phyloP scores from a whole-genome alignment of 2,113 vertebrate species.

The Crotalus helleri region DNA sequence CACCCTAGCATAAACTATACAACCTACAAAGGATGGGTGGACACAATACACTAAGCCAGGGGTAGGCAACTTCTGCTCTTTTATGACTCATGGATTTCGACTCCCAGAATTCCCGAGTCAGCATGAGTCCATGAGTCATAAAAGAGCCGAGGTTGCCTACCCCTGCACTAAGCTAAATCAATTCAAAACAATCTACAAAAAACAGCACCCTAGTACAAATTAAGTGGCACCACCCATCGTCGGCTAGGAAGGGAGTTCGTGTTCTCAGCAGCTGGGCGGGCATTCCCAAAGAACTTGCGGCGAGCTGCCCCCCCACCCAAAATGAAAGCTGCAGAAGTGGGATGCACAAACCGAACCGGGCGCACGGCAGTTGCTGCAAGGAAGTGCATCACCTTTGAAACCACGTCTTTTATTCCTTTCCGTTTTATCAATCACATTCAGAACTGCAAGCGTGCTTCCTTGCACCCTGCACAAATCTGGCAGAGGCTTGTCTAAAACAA shows the following conservation, averaged over 20 bases:
- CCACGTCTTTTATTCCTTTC: background rate
- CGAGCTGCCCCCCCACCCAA: background rate
- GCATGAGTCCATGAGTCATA: too few species aligned
- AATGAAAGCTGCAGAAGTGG: background rate
- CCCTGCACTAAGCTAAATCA: too few species aligned
- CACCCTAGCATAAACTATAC: background rate
- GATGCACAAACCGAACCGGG: fast-evolving
- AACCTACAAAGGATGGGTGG: background rate
- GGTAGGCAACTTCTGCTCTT: too few species aligned
- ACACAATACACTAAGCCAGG: background rate
- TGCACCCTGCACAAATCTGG: too few species aligned
- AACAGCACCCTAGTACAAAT: background rate
- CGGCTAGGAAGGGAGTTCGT: background rate
- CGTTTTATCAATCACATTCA: background rate
- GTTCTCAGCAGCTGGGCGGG: background rate
- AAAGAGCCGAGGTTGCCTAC: too few species aligned
- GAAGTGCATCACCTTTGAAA: background rate
- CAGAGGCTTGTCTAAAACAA: background rate
- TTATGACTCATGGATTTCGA: too few species aligned
- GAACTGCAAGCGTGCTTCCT: background rate
- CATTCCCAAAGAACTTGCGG: background rate
- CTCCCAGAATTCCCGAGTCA: too few species aligned
- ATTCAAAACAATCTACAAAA: background rate
- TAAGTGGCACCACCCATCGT: background rate
- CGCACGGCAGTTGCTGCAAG: background rate